Base-by-base conservation (phyloP, 1,140 invertebrate genomes). In the Manduca sexta region DNA sequence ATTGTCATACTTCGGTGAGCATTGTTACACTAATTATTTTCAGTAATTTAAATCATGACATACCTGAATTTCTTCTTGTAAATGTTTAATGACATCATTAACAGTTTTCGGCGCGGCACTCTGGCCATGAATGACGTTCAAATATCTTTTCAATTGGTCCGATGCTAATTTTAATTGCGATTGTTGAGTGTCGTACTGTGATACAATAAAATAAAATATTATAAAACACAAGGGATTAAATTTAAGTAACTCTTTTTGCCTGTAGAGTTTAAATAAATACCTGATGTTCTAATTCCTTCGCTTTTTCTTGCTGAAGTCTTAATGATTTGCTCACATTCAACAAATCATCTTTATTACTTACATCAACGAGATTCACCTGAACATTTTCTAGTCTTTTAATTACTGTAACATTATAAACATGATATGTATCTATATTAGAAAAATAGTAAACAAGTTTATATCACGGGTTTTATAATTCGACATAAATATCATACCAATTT, bases 11-110 rank as follows among this genome's bases (percentile, higher is more conserved):
- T n/a, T n/a, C n/a, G n/a, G n/a, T n/a, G n/a, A n/a, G n/a, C n/a
- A n/a, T n/a, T n/a, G n/a, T n/a, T n/a, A n/a, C n/a, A n/a, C n/a
- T n/a, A n/a, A n/a, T n/a, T n/a, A n/a, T n/a, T n/a, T n/a, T n/a
- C n/a, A n/a, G n/a, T n/a, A n/a, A n/a, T n/a, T n/a, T n/a, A n/a
- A n/a, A n/a, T n/a, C n/a, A n/a, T n/a, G n/a, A 45, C 35, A 41
- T 37, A 90, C 88, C 62, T 92, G 91, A 6, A 91, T 89, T 84
- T 95, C 94, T 74, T 96, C 94, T 55, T 92, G 90, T 30, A 95
- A 75, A 65, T 91, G 89, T 78, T 92, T 90, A 13, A 95, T 83
- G 3, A 90, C 77, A 31, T 88, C 78, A 50, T 81, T 74, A 1
- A 80, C 82, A 3, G 86, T 86, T 43, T 89, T 81, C 11, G 87